Base-by-base conservation (phyloP, 2,888 invertebrate species). In the Euplexia lucipara region DNA sequence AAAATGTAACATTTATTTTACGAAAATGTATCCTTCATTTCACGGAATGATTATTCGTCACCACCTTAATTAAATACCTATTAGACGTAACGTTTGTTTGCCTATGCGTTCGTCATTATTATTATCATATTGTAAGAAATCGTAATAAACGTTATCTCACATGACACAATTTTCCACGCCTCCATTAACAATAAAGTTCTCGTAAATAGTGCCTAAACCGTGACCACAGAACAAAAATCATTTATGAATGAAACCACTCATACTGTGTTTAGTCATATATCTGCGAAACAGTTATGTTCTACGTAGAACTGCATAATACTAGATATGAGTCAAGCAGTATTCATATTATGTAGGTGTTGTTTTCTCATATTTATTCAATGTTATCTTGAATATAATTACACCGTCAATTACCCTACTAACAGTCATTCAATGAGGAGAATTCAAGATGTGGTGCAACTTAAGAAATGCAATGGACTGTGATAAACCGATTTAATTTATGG, bases 231-330 rank as follows among this genome's bases (percentile, higher is more conserved):
- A 87, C 76, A 76, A 70, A 86, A 86, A 84, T 62, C 71, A 82
- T 83, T 89, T 84, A 89, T 93, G 92, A 92, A 93, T 93, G 92
- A 86, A 91, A 84, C 86, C 71, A 91, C 83, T 91, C 90, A 88
- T 87, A 63, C 72, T 47, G 79, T 83, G 83, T 87, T 91, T 92
- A 91, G 88, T 94, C 91, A 92, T 88, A 81, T 84, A 83, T 83
- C 83, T 80, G 72, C 79, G 86, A 88, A 90, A 89, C 85, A 70
- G 86, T 84, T 85, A 76, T 76, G 60, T 56, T 75, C 62, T 88
- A 88, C 88, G 81, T 70, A 83, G 89, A 90, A 90, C 69, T 84
- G 85, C 82, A 86, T 79, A 78, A 85, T 62, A 82, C 78, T 76
- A 76, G 75, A 74, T 73, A 75, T 91, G 91, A 91, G 83, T 90